Base-by-base conservation (phyloP, 2,113 vertebrate genomes). In the Rhadina sibilatrix region DNA sequence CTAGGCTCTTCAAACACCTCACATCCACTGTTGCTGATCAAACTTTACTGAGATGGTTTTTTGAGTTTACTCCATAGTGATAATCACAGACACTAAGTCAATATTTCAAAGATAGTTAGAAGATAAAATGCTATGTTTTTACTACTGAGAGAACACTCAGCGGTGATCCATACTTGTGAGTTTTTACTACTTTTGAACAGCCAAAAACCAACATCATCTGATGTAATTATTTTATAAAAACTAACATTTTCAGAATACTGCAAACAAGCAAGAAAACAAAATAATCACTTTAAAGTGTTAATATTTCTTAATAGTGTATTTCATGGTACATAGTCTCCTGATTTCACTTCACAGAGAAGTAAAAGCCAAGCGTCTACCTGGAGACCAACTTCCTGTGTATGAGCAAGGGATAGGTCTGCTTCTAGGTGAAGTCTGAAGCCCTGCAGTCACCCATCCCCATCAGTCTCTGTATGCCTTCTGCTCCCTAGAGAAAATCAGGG, bases 21-120 rank as follows among this genome's bases (percentile, higher is more conserved):
- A 15, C 49, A 84, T 60, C 15, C 47, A 6, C 49, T 56, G 59
- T 61, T 92, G 31, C 76, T 79, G 74, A 95, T 95, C 91, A 86
- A 70, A 78, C 23, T 86, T 87, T 46, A 79, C 93, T 88, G 79
- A 53, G 49, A 72, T 27, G n/a, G 30, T 33, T 59, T 91, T 93
- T 68, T 75, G 75, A 82, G 76, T 95, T 96, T 93, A 91, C 94
- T 86, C 66, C 16, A 59, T 49, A 87, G 54, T 71, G 63, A 38
- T 59, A 54, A 83, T 56, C 72, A 27, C 46, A 71, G 80, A 87
- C 75, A 91, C 6, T 35, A 81, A 94, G 46, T 97, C 94, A 98
- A 76, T 97, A 96, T 98, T 97, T 94, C 23, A 4, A 95, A 79
- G 87, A 89, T 18, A 25, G 95, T 96, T 95, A 97, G 30, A 47